Base-by-base conservation (phyloP, 30 jellyfish, hydroid and myxozoan species). In the Chironex yamaguchii region DNA sequence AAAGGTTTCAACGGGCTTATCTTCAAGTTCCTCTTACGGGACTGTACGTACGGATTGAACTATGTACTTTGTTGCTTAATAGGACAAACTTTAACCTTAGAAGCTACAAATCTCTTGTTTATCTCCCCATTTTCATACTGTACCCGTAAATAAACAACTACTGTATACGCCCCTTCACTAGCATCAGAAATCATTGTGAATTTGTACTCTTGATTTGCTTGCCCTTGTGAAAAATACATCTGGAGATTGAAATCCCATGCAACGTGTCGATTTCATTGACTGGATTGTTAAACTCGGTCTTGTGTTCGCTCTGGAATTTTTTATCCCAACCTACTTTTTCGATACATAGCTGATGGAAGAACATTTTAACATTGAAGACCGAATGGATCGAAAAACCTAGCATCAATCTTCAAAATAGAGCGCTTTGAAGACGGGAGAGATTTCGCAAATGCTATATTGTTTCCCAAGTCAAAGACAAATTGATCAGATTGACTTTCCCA, bases 301-400 rank as follows among this genome's bases (percentile, higher is more conserved):
- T 27, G 14, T 36, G 48, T 17, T 13, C 88, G 52, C 81, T 81
- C 36, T 51, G 22, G 2, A 68, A 36, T 22, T 36, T 81, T 21
- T 84, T 71, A 53, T 81, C 78, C 92, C 76, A 84, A 21, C 26
- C 52, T 51, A 62, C 13, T 67, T 82, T 82, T 9, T 67, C 62
- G 3, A 66, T 24, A 49, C 92, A 82, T 26, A 82, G 51, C 17
- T 35, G 51, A 69, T 84, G 91, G 49, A 81, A 67, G 26, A 81
- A 29, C 31, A 36, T 0, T 64, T 67, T 81, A 48, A 81, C 49
- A 34, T 78, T 54, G 67, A 62, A 79, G 21, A 4, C 96, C 96
- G 22, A 87, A 42, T 17, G 96, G 96, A 73, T 87, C 96, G 81
- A 79, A 87, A 29, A 85, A 32, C 36, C 83, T 72, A 30, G 70